Conservation (phyloP, 2,888 invertebrate species). For the Acrocera orbiculus region DNA sequence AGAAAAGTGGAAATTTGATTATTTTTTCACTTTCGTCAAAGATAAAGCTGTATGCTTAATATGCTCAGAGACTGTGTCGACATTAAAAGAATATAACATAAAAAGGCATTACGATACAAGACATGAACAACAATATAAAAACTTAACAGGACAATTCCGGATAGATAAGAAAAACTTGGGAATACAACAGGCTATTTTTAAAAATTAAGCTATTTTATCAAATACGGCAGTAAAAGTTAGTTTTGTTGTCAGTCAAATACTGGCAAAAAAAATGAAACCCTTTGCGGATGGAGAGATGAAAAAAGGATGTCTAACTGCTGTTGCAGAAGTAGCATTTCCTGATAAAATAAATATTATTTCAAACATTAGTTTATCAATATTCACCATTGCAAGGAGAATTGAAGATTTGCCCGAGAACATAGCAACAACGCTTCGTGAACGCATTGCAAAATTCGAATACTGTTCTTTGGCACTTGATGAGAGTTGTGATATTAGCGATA, state of each 20-base stretch:
- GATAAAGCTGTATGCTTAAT: not conserved
- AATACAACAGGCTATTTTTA: too few species aligned
- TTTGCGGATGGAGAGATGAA: too few species aligned
- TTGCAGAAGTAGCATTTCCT: too few species aligned
- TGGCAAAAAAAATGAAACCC: too few species aligned
- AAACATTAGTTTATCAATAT: not conserved
- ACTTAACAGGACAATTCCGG: too few species aligned
- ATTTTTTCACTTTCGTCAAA: too few species aligned
- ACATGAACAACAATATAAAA: constrained; percentile 1
- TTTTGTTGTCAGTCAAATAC: not conserved
- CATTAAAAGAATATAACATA: not conserved
- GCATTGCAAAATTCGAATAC: constrained; percentile 5
- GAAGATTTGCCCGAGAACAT: constrained; percentile 4
- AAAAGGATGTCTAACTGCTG: too few species aligned
- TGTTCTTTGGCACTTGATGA: constrained; percentile 5
- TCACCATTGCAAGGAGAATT: constrained; percentile 1
- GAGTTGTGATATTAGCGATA: constrained; percentile 1
- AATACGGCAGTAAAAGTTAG: constrained; percentile 2
- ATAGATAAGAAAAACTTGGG: too few species aligned
- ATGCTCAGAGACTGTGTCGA: not conserved
- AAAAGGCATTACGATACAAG: constrained; percentile 1
- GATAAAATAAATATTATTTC: too few species aligned
- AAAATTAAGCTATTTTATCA: too few species aligned
- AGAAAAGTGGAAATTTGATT: too few species aligned
- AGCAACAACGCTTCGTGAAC: constrained; percentile 5